Base-by-base conservation (phyloP, 92 coral and sea anemone species). In the Palythoa caribaeorum region DNA sequence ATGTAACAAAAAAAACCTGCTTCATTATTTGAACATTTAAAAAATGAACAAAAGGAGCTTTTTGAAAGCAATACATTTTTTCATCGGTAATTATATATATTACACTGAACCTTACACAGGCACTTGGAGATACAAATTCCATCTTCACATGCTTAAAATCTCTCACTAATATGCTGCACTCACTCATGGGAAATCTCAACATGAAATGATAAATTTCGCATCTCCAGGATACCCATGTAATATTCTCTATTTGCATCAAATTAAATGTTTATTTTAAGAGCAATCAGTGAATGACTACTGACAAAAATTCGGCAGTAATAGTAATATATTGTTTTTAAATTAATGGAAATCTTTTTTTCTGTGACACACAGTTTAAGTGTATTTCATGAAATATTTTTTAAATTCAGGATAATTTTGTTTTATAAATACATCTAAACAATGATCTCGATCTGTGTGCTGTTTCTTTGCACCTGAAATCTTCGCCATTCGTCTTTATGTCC, bases 401-500 rank as follows among this genome's bases (percentile, higher is more conserved):
- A 62, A 63, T 80, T 80, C 73, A 37, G 50, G 38, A 20, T 62
- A 62, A 19, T 83, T 87, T 76, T 69, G 76, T 62, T 88, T 21
- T 79, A 78, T 74, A 52, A 77, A 86, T 84, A 48, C 68, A 54
- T 88, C 94, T 95, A 95, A 89, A 95, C 98, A 93, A 95, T 93
- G 74, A 95, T 95, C 76, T 95, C 98, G 74, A 95, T 95, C 87
- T 95, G 98, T 63, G 98, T 95, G 74, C 96, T 95, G 90, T 95
- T 92, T 75, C 98, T 85, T 36, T 90, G 98, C 53, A 95, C 98
- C 75, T 90, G 94, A 91, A 95, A 95, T 92, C 99, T 97, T 70
- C 98, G 86, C 98, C 98, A 97, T 77, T 97, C 99, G 90, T 97
- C 99, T 44, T 94, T 94, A 40, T 96, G 98, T 39, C 99, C 99